phyloP scores from a whole-genome alignment of 53 echinoderm and acorn worm species.

The Henricia sp. region DNA sequence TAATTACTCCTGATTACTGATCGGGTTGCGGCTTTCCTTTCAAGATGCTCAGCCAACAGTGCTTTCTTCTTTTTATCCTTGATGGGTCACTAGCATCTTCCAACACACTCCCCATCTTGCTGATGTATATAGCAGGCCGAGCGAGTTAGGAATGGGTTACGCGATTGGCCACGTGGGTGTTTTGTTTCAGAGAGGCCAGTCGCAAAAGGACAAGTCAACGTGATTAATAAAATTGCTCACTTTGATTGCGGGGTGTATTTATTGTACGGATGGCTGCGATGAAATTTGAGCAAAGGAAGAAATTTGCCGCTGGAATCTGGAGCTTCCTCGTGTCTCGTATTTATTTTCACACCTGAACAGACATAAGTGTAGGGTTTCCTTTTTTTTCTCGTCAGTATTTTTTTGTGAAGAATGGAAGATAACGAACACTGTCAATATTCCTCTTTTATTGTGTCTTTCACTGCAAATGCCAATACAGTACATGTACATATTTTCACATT shows the following conservation, averaged over 20 bases:
- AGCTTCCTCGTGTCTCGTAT: not conserved
- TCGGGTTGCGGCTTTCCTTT: conserved; percentile 39
- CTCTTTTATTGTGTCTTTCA: too few species aligned
- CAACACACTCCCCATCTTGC: not conserved
- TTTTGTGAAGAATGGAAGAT: too few species aligned
- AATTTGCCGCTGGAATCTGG: not conserved
- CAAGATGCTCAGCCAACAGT: not conserved
- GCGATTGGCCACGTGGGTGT: conserved; percentile 40
- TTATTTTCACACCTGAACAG: not conserved
- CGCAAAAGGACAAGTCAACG: conserved; percentile 40
- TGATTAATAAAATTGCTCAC: conserved; percentile 50
- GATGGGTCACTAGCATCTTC: not conserved
- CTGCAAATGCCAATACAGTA: too few species aligned
- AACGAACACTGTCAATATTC: too few species aligned
- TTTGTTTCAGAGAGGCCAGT: conserved; percentile 44
- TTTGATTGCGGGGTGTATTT: conserved; percentile 51
- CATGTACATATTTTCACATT: too few species aligned
- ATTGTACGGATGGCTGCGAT: conserved; percentile 29
- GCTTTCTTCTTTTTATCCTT: not conserved
- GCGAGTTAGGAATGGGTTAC: conserved; percentile 38
- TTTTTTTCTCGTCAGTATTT: not conserved
- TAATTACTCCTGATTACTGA: conserved; percentile 61
- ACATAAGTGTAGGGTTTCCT: not conserved
- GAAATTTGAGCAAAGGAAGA: conserved; percentile 12
- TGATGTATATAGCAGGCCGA: not conserved